Base-by-base conservation (phyloP, 64 coral and sea anemone genomes). In the Pocillopora verrucosa region DNA sequence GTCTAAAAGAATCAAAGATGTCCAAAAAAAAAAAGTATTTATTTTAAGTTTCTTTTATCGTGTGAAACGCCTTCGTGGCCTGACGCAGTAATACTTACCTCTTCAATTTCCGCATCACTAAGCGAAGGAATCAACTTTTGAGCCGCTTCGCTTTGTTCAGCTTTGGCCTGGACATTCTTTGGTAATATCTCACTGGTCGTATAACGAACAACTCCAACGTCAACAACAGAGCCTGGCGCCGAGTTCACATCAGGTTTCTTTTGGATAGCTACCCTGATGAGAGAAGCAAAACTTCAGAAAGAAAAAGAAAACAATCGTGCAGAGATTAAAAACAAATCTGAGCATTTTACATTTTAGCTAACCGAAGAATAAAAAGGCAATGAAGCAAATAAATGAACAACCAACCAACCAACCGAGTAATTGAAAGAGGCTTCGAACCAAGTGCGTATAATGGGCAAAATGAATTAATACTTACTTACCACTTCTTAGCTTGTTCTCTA, bases 61-160 rank as follows among this genome's bases (percentile, higher is more conserved):
- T 51, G 41, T 51, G 41, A 51, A 51, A 51, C 41, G 7, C 41
- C 41, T 51, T 51, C 41, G 7, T 51, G 3, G 3, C 41, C 41
- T 51, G 41, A 78, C 57, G 19, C 30, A 16, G 34, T 30, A 35
- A 2, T 12, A 73, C 76, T 37, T 37, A 99, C 97, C 94, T 99
- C 97, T 51, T 92, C 91, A 69, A 99, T 95, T 67, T 99, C 93
- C 30, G 92, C 72, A 62, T 99, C 97, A 86, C 93, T 95, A 13
- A 95, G 90, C n/a, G 91, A 93, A 4, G 97, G 97, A 77, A 99
- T 99, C 22, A 99, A 77, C 80, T 99, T 99, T 76, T 99, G 93
- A 61, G 88, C 86, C 57, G 93, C 76, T 51, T 95, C 94, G 51
- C 89, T 90, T 25, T 95, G 90, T 79, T 99, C 97, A 17, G 86